Evolutionary conservation across 1,140 invertebrate species (phyloP), one percentile per base, ranked within the genome.

Genomic region (Chelonus insularis): DNA sequence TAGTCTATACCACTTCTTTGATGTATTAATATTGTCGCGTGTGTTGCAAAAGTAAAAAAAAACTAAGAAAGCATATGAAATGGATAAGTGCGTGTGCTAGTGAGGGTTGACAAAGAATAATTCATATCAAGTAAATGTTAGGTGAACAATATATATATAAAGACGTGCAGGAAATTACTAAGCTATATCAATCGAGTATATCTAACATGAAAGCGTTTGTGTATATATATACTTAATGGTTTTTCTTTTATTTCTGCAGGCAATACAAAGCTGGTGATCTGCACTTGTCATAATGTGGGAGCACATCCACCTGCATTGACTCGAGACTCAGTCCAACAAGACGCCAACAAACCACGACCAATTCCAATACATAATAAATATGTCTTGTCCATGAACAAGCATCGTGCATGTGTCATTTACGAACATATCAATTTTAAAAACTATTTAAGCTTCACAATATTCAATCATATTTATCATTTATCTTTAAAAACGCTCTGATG

Each of bases 231-330:
- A 16, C 18, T 43, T 8, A 7, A 29, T 3, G 25, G 25, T 29
- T 18, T 16, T 4, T 43, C 8, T 43, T 20, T 16, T 43, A 39
- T 39, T 12, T 39, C 14, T 20, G 1, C 12, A 18, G 14, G 41
- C 41, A 16, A 18, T 43, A 43, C 3, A 43, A 18, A 43, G 16
- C 18, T 18, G 16, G 16, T 16, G 16, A 43, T 43, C 32, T 18
- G 25, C 16, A 43, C 20, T 18, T 43, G 4, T 56, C n/a, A 62
- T 50, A 48, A 57, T 39, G 62, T 74, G 72, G 68, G 71, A 74
- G 55, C 54, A 18, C 9, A 23, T 57, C 62, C 72, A 74, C 71
- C 72, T 74, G 72, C 36, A 48, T 55, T 69, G 51, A 63, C 69
- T 62, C 60, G 48, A 18, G 29, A 45, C 18, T 18, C 32, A 43